phyloP scores from a whole-genome alignment of 2,888 invertebrate species.

The Epistrophella euchroma region DNA sequence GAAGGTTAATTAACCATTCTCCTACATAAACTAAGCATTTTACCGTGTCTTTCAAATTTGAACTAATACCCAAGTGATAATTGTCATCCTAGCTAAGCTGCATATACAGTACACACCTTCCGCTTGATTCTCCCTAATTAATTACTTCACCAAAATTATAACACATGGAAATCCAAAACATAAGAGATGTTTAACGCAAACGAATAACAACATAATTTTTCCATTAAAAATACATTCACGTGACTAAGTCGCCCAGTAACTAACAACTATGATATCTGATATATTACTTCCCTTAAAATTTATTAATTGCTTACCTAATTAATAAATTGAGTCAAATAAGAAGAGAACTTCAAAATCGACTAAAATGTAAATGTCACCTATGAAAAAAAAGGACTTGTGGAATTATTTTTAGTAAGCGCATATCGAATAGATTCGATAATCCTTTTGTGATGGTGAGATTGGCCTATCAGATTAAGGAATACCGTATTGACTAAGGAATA shows the following conservation, averaged over 20 bases:
- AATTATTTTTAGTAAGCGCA: too few species aligned
- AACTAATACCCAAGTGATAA: constrained; percentile 52
- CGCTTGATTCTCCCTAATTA: constrained; percentile 36
- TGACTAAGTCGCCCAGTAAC: not conserved
- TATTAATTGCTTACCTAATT: too few species aligned
- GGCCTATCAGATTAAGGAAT: too few species aligned
- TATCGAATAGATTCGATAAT: too few species aligned
- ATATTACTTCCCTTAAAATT: not conserved
- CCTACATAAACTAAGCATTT: not conserved
- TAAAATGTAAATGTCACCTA: too few species aligned
- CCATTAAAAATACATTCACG: constrained; percentile 37
- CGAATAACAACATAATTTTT: constrained; percentile 55
- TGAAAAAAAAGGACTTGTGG: too few species aligned
- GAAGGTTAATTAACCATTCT: not conserved
- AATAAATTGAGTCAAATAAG: too few species aligned
- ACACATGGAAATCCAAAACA: constrained; percentile 35
- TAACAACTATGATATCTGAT: not conserved
- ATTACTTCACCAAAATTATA: constrained; percentile 53
- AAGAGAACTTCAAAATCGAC: too few species aligned
- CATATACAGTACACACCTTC: constrained; percentile 22
- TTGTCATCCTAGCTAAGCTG: not conserved
- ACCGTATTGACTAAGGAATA: too few species aligned
- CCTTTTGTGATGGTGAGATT: too few species aligned
- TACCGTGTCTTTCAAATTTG: not conserved
- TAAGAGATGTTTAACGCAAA: constrained; percentile 53